These are phyloP conservation scores for Drosophila arawakana DNA, from an alignment of 1,140 invertebrate genomes.

Conservation along the genomic window DNA sequence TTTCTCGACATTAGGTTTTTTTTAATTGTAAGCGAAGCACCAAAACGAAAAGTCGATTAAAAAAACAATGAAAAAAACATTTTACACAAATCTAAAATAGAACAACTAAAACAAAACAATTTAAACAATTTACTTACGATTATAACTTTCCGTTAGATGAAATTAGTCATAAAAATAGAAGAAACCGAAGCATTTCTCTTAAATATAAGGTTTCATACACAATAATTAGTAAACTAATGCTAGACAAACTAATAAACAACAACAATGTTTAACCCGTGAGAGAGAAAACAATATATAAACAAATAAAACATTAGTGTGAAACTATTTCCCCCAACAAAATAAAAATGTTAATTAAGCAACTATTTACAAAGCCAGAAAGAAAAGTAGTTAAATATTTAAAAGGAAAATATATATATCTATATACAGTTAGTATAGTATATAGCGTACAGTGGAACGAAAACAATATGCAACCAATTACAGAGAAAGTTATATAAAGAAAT, in stretches of 20 bases:
- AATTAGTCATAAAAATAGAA: slow-evolving; percentile 12
- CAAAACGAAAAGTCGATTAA: slow-evolving; percentile 63
- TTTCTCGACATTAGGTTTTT: slow-evolving; percentile 57
- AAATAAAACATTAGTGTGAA: slow-evolving; percentile 33
- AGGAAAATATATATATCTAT: slow-evolving; percentile 56
- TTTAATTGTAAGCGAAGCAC: slow-evolving; percentile 71
- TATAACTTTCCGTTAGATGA: slow-evolving; percentile 57
- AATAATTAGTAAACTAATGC: slow-evolving; percentile 81
- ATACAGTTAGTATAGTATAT: slow-evolving; percentile 50
- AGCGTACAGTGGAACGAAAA: slow-evolving; percentile 49
- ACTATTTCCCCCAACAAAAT: slow-evolving; percentile 39
- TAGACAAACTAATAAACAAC: slow-evolving; percentile 63
- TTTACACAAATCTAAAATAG: slow-evolving; percentile 55
- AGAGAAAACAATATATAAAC: slow-evolving; percentile 57
- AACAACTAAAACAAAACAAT: slow-evolving; percentile 15
- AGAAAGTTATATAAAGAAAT: slow-evolving; percentile 55
- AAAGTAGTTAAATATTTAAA: slow-evolving; percentile 79
- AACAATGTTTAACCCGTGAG: slow-evolving; percentile 26
- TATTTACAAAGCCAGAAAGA: slow-evolving; percentile 71
- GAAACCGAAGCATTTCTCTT: slow-evolving; percentile 80
- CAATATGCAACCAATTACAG: slow-evolving; percentile 54
- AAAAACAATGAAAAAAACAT: slow-evolving; percentile 51
- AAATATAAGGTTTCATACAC: slow-evolving; percentile 81
- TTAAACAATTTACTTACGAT: slow-evolving; percentile 48
- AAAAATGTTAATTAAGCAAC: slow-evolving; percentile 70